These are phyloP conservation scores for Merodon equestris DNA, from an alignment of 2,888 invertebrate species.

Conservation along the genomic window DNA sequence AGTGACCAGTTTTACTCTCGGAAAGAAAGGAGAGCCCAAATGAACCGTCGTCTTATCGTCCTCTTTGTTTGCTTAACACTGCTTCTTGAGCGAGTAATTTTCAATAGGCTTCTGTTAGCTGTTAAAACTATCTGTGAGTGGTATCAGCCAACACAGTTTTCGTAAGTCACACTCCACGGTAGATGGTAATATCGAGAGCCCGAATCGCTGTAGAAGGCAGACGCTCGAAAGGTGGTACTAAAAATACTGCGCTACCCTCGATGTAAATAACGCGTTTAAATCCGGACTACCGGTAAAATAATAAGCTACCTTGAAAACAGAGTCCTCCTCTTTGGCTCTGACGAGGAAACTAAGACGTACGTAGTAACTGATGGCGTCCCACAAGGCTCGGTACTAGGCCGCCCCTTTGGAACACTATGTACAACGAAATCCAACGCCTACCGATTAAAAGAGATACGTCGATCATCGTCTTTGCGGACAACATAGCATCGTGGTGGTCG, in stretches of 20 bases:
- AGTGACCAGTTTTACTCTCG: not conserved
- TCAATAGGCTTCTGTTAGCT: not conserved
- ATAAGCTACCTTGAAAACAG: not conserved
- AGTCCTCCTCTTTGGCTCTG: constrained; percentile 3
- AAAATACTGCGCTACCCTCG: constrained; percentile 8
- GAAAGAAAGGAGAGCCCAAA: constrained; percentile 1
- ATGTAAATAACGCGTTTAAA: constrained; percentile 5
- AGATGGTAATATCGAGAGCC: constrained; percentile 1
- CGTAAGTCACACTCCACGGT: not conserved
- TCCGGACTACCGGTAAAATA: not conserved
- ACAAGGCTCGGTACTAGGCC: not conserved
- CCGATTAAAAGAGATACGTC: too few relatives aligned
- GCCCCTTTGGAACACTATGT: too few relatives aligned
- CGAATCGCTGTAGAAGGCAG: not conserved
- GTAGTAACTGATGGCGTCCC: not conserved
- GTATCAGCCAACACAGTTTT: constrained; percentile 3
- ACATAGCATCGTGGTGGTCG: not conserved
- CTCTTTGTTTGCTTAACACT: not conserved
- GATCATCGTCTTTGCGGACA: too few relatives aligned
- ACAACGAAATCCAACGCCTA: too few relatives aligned
- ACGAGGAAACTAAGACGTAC: not conserved
- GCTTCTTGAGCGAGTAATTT: constrained; percentile 1
- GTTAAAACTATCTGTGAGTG: not conserved
- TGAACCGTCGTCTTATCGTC: not conserved
- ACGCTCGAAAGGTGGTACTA: not conserved